These are phyloP conservation scores for Anthonomus grandis DNA, from an alignment of 1,140 invertebrate genomes.

Conservation along the genomic window DNA sequence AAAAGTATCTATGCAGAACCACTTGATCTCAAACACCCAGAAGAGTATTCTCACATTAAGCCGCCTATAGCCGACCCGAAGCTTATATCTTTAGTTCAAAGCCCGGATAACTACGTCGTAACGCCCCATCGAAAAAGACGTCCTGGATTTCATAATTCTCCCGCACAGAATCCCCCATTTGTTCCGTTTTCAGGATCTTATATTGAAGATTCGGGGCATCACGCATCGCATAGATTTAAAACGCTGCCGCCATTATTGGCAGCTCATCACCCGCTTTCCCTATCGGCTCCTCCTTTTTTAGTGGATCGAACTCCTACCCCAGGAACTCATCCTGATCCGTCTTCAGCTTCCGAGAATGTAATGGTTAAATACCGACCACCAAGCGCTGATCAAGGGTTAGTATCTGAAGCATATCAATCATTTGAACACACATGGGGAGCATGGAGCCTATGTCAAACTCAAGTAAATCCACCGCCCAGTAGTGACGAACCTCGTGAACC, in stretches of 20 bases:
- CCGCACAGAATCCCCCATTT: slow-evolving; percentile 79
- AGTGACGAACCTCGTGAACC: slow-evolving; percentile 49
- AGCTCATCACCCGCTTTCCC: slow-evolving; percentile 62
- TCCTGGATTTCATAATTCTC: slow-evolving; percentile 80
- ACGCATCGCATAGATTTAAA: slow-evolving; percentile 45
- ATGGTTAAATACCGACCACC: slow-evolving; percentile 65
- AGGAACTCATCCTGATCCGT: slow-evolving; percentile 47
- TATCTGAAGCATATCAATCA: slow-evolving; percentile 46
- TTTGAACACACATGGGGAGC: slow-evolving; percentile 61
- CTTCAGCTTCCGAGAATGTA: slow-evolving; percentile 55
- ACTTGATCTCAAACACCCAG: slow-evolving; percentile 57
- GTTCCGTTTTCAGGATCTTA: slow-evolving; percentile 72
- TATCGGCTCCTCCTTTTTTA: slow-evolving; percentile 67
- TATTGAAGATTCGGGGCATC: slow-evolving; percentile 56
- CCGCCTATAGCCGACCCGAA: slow-evolving; percentile 58
- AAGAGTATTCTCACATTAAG: slow-evolving; percentile 57
- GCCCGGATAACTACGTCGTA: slow-evolving; percentile 73
- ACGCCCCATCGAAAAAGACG: slow-evolving; percentile 78
- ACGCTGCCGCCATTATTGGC: slow-evolving; percentile 49
- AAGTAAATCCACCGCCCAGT: slow-evolving; percentile 51
- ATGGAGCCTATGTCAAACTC: slow-evolving; percentile 64
- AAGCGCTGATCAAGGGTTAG: slow-evolving; percentile 59
- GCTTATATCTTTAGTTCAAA: slow-evolving; percentile 61
- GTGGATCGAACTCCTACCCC: slow-evolving; percentile 57
- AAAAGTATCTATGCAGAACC: slow-evolving; percentile 63